phyloP scores from a whole-genome alignment of 2,797 vertebrate genomes.

The Mormyrus hasselquistii region DNA sequence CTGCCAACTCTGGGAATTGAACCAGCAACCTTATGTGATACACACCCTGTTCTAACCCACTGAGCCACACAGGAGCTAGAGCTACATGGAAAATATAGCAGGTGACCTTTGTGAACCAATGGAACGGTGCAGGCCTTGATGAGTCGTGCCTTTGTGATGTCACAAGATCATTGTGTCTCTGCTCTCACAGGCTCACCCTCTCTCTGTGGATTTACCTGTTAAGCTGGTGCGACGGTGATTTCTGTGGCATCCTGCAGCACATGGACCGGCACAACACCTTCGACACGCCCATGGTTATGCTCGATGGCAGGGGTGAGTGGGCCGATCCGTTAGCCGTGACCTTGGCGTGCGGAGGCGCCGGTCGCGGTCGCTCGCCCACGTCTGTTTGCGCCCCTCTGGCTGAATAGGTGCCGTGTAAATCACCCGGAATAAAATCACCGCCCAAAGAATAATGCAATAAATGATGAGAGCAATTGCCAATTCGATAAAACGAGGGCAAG shows the following conservation, averaged over 20 bases:
- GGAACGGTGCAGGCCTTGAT: not conserved
- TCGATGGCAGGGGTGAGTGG: conserved; percentile 73
- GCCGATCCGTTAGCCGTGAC: not conserved
- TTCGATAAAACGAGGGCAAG: not conserved
- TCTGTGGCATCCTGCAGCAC: conserved; percentile 81
- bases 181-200: conserved; percentile 65
- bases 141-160: not conserved
- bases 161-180: not conserved
- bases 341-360: not conserved
- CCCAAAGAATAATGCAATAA: not conserved
- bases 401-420: not conserved
- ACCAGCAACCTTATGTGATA: not conserved
- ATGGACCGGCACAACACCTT: conserved; percentile 64
- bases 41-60: not conserved
- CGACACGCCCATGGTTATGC: conserved; percentile 71
- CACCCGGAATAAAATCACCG: not conserved
- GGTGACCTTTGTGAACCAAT: not conserved
- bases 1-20: not conserved
- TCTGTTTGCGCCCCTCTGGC: not conserved
- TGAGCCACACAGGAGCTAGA: not conserved
- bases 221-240: conserved; percentile 59
- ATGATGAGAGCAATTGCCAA: not conserved
- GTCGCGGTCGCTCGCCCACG: no score
- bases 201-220: conserved; percentile 90
- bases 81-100: not conserved